Percentiles rank a stretch among this genome's conserved stretches.
Evolutionary conservation across 2,113 vertebrate genomes (phyloP).

Genomic region (Mus spicilegus): DNA sequence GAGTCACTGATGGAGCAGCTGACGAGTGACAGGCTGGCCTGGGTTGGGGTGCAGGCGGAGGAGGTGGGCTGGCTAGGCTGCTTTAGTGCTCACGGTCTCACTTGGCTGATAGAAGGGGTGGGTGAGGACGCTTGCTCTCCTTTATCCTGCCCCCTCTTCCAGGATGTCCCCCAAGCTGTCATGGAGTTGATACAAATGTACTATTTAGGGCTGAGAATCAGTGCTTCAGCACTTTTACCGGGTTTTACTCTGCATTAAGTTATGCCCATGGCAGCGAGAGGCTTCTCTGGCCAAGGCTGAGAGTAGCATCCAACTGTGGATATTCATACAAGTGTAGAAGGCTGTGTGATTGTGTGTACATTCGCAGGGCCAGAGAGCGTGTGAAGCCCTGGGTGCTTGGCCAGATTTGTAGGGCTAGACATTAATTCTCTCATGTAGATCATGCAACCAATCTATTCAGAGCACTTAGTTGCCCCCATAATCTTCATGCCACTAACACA

Average conservation of each 20-base stretch:
- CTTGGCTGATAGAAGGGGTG: no score
- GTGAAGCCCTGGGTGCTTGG: neutral
- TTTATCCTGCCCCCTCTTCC: no score
- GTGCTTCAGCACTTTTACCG: no score
- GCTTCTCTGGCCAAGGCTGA: neutral
- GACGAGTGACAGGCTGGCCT: neutral
- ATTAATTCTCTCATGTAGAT: neutral
- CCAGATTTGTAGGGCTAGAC: neutral
- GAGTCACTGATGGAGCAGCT: accelerated
- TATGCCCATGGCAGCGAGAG: neutral
- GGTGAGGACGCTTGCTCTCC: accelerated
- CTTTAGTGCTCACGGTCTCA: accelerated
- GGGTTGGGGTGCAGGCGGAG: neutral
- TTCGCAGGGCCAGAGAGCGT: neutral
- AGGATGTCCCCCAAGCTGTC: neutral
- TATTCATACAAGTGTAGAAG: neutral
- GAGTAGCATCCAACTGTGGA: neutral
- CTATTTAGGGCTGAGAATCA: neutral
- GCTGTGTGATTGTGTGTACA: neutral
- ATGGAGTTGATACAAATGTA: neutral
- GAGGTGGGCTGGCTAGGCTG: accelerated
- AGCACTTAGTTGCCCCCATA: neutral
- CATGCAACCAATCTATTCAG: no score
- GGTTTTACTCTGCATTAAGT: neutral
- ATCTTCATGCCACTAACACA: neutral